Evolutionary conservation across 2,113 vertebrate species (phyloP).

Genomic region (Malurus cyaneus): DNA sequence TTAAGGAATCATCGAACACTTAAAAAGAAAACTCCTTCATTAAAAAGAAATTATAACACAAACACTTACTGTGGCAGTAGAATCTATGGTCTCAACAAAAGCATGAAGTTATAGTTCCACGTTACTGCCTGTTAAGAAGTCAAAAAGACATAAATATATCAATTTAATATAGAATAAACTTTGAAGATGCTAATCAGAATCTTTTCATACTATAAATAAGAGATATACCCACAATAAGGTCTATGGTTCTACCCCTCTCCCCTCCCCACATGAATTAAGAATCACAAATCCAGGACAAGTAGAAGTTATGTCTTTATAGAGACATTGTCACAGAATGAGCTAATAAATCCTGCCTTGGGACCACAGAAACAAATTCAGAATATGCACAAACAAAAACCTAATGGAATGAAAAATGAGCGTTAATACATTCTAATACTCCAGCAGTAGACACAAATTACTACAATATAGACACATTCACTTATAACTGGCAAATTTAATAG

Average conservation of each 20-base stretch:
- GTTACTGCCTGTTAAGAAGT: constrained; percentile 69
- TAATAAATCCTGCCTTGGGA: neutral
- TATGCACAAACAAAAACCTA: neutral
- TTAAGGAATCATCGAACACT: neutral
- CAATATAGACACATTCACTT: neutral
- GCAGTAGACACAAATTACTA: neutral
- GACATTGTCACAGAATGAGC: neutral
- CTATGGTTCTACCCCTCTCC: neutral
- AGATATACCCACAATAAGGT: constrained; percentile 35
- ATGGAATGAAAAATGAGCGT: neutral
- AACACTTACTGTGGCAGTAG: constrained; percentile 70
- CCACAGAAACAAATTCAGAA: neutral
- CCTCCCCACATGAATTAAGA: neutral
- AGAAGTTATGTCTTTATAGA: constrained; percentile 35
- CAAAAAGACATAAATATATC: constrained; percentile 59
- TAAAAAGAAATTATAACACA: neutral
- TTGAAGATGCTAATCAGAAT: constrained; percentile 37
- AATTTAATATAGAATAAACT: constrained; percentile 51
- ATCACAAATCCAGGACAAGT: constrained; percentile 4
- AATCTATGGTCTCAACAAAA: constrained; percentile 6
- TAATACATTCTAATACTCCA: neutral
- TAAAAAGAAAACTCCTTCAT: neutral
- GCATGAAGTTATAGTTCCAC: constrained; percentile 5
- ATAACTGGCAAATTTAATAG: neutral
- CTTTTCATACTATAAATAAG: constrained; percentile 30